Base-by-base conservation (phyloP, 1,140 invertebrate genomes). In the Drosophila azteca region DNA sequence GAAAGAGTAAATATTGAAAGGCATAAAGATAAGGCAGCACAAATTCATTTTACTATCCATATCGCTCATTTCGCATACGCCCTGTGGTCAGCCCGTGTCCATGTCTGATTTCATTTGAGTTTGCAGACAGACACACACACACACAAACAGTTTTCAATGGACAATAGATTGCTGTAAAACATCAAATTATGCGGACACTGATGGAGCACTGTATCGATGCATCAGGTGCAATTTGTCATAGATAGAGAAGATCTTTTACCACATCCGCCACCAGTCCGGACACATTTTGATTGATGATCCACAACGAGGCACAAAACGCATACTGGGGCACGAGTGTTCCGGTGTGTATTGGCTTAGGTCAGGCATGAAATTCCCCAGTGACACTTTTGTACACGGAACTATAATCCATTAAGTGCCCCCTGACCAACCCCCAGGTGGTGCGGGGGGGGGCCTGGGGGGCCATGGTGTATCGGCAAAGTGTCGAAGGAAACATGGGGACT, bases 341-440 rank as follows among this genome's bases (percentile, higher is more conserved):
- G 15, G 13, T 49, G 45, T 52, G 55, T 57, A 55, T 31, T 67
- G 50, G 51, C 50, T 44, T 65, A 63, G 68, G 67, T 87, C 83
- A 82, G 62, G 59, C 62, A 63, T 68, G 70, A 59, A 68, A 75
- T 77, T 73, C 62, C 49, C 49, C 43, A 62, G 57, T 58, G 59
- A 59, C 51, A 15, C 22, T 41, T 59, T 54, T 53, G 51, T 11
- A 7, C 49, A 57, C 52, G 69, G 69, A 60, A 46, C 65, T 62
- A 61, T 81, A 85, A 71, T 78, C 68, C 82, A 78, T 85, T 87
- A 87, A 87, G 79, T 55, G 73, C 49, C 46, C 49, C 46, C 77
- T 45, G 46, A 54, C 63, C 57, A n/a, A 39, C 50, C 35, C 35
- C 35, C n/a, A n/a, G n/a, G n/a, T n/a, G n/a, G n/a, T n/a, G n/a